Percentiles rank a stretch among this genome's conserved stretches.
These are phyloP conservation scores for Drosophila fungiperda DNA, from an alignment of 2,888 invertebrate genomes.

Conservation along the genomic window DNA sequence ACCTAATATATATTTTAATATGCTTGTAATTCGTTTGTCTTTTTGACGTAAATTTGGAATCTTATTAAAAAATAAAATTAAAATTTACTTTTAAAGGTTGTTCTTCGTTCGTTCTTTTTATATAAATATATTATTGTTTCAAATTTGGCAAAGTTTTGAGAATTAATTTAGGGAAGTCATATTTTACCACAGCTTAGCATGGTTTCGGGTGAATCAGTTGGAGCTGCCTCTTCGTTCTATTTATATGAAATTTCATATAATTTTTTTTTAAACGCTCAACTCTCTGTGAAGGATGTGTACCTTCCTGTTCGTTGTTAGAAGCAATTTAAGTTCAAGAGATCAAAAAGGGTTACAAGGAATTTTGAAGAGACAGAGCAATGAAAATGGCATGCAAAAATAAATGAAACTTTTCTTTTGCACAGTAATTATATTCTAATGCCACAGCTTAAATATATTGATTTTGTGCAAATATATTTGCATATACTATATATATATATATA, in stretches of 20 bases:
- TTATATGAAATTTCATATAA: not conserved
- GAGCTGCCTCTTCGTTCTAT: not conserved
- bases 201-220: not conserved
- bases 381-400: not conserved
- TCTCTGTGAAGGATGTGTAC: not conserved
- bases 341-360: not conserved
- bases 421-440: not conserved
- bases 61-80: too few species aligned
- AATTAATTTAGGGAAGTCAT: not conserved
- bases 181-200: not conserved
- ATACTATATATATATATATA: too few species aligned
- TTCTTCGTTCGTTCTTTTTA: not conserved
- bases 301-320: not conserved
- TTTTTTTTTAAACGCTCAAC: not conserved
- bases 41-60: not conserved
- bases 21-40: not conserved
- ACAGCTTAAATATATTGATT: not conserved
- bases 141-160: not conserved
- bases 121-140: not conserved
- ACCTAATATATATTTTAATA: not conserved
- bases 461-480: too few species aligned
- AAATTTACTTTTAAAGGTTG: not conserved
- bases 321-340: not conserved
- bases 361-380: not conserved
- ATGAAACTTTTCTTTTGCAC: not conserved